A percentile compares a stretch with the other conserved stretches of the same genome.
Evolutionary conservation across 2,113 vertebrate genomes (phyloP).

Genomic region (Petrocephalus zakoni): DNA sequence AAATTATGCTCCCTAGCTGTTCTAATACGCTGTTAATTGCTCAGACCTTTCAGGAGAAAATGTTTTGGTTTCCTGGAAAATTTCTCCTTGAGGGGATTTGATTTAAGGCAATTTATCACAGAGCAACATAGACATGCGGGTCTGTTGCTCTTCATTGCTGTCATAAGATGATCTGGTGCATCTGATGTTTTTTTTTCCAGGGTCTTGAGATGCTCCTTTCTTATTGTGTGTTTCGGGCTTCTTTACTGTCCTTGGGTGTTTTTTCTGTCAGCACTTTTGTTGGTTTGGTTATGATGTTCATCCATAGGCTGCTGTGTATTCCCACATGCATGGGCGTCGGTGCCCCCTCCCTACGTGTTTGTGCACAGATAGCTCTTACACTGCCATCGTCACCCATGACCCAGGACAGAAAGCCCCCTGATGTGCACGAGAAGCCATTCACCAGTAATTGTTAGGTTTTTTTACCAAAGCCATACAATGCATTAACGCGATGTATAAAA

Average conservation of each 20-base stretch:
- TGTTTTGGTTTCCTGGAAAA: background rate
- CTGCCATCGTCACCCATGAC: background rate
- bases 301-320: background rate
- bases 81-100: background rate
- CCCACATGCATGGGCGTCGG: background rate
- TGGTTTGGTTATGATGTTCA: background rate
- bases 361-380: background rate
- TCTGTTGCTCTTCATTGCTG: background rate
- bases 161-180: background rate
- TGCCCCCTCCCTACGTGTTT: background rate
- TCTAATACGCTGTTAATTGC: background rate
- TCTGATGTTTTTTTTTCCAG: background rate
- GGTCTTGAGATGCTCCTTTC: background rate
- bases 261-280: background rate
- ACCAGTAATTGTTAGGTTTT: background rate
- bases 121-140: background rate
- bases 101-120: background rate
- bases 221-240: background rate
- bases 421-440: background rate
- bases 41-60: background rate
- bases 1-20: background rate
- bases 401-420: background rate
- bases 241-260: background rate
- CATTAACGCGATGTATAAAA: background rate
- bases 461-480: background rate